Conservation (phyloP, 2,113 vertebrate genomes). For the Cavia aperea region DNA sequence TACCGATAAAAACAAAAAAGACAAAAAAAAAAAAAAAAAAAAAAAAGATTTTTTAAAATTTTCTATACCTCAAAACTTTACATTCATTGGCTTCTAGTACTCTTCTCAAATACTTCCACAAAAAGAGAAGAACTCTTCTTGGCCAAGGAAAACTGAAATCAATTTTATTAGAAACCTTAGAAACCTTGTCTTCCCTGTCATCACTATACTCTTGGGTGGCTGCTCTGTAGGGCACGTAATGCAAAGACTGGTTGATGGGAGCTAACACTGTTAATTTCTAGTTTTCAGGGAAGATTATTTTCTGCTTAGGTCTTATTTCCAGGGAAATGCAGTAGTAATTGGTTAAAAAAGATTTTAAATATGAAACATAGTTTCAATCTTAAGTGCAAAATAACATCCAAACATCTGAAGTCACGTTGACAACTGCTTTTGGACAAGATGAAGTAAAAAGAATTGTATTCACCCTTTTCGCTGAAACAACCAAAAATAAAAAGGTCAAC, state of each 20-base stretch:
- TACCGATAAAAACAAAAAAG: too few relatives aligned
- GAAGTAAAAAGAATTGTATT: not conserved
- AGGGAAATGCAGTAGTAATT: not conserved
- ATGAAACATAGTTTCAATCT: not conserved
- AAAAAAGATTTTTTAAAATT: not conserved
- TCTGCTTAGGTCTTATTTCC: not conserved
- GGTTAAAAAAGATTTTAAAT: not conserved
- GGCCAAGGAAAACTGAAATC: not conserved
- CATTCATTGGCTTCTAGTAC: not conserved
- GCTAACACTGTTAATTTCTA: not conserved
- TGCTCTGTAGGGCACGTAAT: not conserved
- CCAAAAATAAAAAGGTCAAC: not conserved
- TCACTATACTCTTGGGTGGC: not conserved
- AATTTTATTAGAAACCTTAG: not conserved
- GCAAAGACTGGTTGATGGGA: not conserved
- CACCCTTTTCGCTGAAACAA: not conserved
- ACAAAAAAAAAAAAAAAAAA: too few relatives aligned
- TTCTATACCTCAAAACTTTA: not conserved
- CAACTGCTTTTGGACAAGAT: not conserved
- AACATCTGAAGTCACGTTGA: not conserved
- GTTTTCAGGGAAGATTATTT: not conserved
- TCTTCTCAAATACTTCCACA: not conserved
- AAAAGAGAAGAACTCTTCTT: not conserved
- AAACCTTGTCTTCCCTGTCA: not conserved
- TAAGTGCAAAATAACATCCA: not conserved